Base-by-base conservation (phyloP, 2,797 vertebrate species). In the Sylvia borin region DNA sequence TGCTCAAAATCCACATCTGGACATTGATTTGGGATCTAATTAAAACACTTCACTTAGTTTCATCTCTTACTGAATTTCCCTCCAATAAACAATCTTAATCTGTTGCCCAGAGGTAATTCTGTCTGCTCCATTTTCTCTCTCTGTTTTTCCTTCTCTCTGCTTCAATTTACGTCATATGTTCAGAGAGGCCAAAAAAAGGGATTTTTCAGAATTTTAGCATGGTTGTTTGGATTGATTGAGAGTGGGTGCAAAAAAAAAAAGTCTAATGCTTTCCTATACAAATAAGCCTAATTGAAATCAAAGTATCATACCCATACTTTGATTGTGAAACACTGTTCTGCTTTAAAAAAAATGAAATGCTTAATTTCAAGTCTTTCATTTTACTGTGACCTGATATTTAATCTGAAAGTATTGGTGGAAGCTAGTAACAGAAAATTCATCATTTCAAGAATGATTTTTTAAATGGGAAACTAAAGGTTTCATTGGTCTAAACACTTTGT, bases 31-130 rank as follows among this genome's bases (percentile, higher is more conserved):
- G 78, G 72, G 58, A 75, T 79, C 76, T 61, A 85, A 96, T 85
- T 91, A 93, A 92, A 91, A 70, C 54, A 77, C 61, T 93, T 71
- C 64, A 78, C 43, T 60, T 89, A 47, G 16, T 85, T 95, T 79
- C 50, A 75, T 61, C 72, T 71, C 75, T 58, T 71, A 80, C 55
- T 89, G 61, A 65, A 36, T 85, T 81, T 80, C 43, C n/a, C 36
- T 92, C 72, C 58, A 58, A 88, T 55, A 92, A 87, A 72, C 75
- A 77, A 88, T 78, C 72, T n/a, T 81, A 78, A 83, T 77, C 58
- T 91, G 65, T 48, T 85, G 85, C 89, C 87, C 68, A 58, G 58
- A 83, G 91, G 75, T 81, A 90, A 85, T 62, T 92, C 47, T 42
- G 38, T 62, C 58, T 71, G 72, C 62, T 85, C 58, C 26, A 29